Percentiles rank a stretch among this genome's conserved stretches.
Evolutionary conservation across 2,797 vertebrate genomes (phyloP).

Genomic region (Gila robusta): DNA sequence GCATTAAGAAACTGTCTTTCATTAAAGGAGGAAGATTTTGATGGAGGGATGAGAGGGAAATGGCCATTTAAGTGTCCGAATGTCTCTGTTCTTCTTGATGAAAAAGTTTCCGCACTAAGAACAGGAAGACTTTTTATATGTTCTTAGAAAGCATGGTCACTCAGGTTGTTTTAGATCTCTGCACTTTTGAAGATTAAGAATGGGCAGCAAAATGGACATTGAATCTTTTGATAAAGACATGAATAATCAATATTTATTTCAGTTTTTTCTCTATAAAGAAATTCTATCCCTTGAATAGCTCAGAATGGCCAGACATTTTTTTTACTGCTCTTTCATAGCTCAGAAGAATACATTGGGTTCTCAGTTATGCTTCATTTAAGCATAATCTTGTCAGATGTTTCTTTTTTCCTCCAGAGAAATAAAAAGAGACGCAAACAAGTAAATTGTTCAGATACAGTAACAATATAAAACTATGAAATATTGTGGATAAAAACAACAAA

Average conservation of each 20-base stretch:
- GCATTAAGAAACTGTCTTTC: slow-evolving; percentile 76
- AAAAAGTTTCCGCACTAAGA: slow-evolving; percentile 50
- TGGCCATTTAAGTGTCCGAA: slow-evolving; percentile 56
- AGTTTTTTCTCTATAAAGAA: background rate
- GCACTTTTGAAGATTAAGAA: slow-evolving; percentile 2
- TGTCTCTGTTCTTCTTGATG: slow-evolving; percentile 47
- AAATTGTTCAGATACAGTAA: background rate
- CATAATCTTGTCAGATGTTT: background rate
- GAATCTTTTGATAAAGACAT: background rate
- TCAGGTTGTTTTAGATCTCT: slow-evolving; percentile 1
- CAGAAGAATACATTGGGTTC: background rate
- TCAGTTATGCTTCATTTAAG: background rate
- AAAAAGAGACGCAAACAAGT: too few relatives aligned
- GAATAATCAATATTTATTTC: slow-evolving; percentile 36
- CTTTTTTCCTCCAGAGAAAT: background rate
- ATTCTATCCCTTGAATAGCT: background rate
- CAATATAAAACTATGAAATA: background rate
- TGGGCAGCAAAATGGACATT: background rate
- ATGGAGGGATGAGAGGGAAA: slow-evolving; percentile 66
- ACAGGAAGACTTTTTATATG: slow-evolving; percentile 33
- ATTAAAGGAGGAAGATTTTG: slow-evolving; percentile 53
- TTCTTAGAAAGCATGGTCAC: background rate
- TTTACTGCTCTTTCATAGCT: slow-evolving; percentile 12
- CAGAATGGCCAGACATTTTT: background rate
- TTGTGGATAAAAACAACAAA: background rate